Evolutionary conservation across 2,113 vertebrate genomes (phyloP).

Genomic region (Dasyprocta punctata): DNA sequence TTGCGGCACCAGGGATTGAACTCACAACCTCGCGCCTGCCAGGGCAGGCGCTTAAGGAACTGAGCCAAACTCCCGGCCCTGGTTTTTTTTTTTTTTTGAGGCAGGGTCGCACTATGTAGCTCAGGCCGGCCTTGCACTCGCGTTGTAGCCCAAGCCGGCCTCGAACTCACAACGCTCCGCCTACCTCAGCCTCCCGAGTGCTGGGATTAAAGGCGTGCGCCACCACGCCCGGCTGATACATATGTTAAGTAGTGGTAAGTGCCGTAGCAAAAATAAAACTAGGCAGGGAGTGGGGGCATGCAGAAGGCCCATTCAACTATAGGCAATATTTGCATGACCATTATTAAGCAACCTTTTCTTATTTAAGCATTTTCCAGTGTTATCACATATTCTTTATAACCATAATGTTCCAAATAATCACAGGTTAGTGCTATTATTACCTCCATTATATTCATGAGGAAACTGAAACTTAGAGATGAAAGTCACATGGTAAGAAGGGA

Average conservation of each 20-base stretch:
- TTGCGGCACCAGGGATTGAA: too few species aligned
- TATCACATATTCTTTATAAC: conserved; percentile 23
- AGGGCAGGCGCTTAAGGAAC: too few species aligned
- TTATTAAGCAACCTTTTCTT: conserved; percentile 47
- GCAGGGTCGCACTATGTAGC: too few species aligned
- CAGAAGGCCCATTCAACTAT: not conserved
- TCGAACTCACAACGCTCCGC: too few species aligned
- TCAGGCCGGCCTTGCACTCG: too few species aligned
- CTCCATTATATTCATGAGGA: conserved; percentile 1
- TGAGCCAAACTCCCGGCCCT: too few species aligned
- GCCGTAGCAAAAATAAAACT: conserved; percentile 52
- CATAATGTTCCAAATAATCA: not conserved
- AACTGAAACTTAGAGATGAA: conserved; percentile 35
- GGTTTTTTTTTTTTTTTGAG: too few species aligned
- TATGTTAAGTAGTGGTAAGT: not conserved
- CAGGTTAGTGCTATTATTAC: not conserved
- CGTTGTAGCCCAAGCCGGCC: too few species aligned
- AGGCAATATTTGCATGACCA: not conserved
- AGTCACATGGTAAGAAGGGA: not conserved
- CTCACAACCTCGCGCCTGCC: too few species aligned
- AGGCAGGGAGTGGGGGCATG: not conserved
- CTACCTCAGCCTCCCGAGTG: too few species aligned
- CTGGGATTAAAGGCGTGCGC: too few species aligned
- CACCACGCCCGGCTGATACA: too few species aligned
- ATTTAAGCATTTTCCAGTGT: conserved; percentile 40